phyloP scores from a whole-genome alignment of 2,888 invertebrate species.

The Didymodactylos carnosus region DNA sequence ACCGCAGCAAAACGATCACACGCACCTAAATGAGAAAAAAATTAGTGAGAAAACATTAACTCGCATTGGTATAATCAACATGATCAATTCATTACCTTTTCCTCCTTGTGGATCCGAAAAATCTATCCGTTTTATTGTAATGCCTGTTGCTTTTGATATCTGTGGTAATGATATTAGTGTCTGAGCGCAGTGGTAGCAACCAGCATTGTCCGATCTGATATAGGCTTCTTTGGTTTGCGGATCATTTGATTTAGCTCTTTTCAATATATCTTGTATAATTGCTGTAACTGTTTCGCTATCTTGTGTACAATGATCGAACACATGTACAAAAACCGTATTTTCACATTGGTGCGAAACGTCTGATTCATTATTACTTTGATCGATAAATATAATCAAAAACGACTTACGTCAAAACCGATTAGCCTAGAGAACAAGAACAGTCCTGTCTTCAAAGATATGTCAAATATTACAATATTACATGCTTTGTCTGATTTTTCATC shows the following conservation, averaged over 20 bases:
- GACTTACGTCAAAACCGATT: too few species aligned
- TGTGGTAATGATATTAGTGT: background rate
- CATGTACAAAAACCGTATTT: background rate
- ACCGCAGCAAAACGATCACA: background rate
- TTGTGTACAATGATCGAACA: background rate
- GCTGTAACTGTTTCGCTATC: background rate
- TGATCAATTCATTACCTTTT: background rate
- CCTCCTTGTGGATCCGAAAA: background rate
- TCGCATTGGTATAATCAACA: too few species aligned
- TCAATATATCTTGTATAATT: background rate
- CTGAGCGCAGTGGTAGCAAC: background rate
- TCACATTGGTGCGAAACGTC: too few species aligned
- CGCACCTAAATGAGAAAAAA: background rate
- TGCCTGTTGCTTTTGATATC: background rate
- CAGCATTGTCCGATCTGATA: background rate
- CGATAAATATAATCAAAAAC: too few species aligned
- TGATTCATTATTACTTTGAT: too few species aligned
- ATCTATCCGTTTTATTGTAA: background rate
- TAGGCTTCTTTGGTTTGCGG: background rate
- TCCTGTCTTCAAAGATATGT: too few species aligned
- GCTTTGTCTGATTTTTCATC: too few species aligned
- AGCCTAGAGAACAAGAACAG: too few species aligned
- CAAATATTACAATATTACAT: too few species aligned
- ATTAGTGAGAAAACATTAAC: background rate
- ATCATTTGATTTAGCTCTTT: background rate